A percentile compares a stretch with the other conserved stretches of the same genome.
These are phyloP conservation scores for Mus caroli DNA, from an alignment of 2,797 vertebrate species.

Conservation along the genomic window DNA sequence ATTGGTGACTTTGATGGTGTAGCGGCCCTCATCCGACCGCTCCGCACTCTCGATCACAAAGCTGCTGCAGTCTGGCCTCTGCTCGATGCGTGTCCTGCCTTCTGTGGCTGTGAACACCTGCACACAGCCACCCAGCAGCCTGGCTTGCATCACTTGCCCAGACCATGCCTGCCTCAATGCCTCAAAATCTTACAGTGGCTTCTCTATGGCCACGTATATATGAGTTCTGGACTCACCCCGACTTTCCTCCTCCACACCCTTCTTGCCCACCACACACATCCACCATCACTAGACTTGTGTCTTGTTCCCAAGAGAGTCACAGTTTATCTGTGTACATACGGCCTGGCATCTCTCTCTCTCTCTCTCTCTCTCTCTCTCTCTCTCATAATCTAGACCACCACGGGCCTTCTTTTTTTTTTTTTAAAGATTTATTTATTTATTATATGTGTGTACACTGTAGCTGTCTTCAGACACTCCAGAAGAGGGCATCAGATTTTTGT, in stretches of 20 bases:
- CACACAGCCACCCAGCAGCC: not conserved
- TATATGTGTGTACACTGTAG: too few relatives aligned
- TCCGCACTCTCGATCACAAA: constrained; percentile 95
- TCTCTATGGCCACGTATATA: not conserved
- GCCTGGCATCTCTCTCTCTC: not conserved
- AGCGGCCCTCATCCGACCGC: constrained; percentile 90
- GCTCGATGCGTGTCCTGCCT: constrained; percentile 92
- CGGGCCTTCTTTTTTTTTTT: too few relatives aligned
- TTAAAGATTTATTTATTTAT: too few relatives aligned
- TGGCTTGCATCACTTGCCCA: not conserved
- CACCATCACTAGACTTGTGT: not conserved
- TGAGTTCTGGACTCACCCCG: not conserved
- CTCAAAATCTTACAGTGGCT: accelerated
- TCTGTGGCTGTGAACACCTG: constrained; percentile 89
- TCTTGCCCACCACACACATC: not conserved
- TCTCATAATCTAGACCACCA: not conserved
- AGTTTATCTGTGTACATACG: not conserved
- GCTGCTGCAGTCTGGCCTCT: constrained; percentile 90
- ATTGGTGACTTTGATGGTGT: constrained; percentile 93
- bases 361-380: too few relatives aligned
- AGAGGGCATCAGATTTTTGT: too few relatives aligned
- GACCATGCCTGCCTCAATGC: not conserved
- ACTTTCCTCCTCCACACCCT: not conserved
- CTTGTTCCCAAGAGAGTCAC: not conserved
- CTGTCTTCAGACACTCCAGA: too few relatives aligned